These are phyloP conservation scores for Lucifuga dentata DNA, from an alignment of 2,113 vertebrate genomes.

Conservation along the genomic window DNA sequence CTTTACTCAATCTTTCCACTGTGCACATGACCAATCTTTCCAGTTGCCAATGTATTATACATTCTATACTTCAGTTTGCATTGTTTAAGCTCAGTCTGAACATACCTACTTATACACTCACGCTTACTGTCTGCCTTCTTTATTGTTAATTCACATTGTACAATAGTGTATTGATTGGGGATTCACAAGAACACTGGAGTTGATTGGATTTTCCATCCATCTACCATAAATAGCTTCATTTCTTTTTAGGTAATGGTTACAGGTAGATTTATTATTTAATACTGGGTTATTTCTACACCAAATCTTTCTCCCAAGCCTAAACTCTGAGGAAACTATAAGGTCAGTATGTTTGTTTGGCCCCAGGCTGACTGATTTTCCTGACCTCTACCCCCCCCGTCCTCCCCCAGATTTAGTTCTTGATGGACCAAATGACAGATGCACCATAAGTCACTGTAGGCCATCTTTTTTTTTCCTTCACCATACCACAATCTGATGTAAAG, in stretches of 20 bases:
- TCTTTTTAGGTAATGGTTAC: neutral
- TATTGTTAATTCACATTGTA: neutral
- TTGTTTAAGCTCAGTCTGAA: neutral
- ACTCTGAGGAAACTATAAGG: neutral
- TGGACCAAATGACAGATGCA: neutral
- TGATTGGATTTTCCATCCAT: conserved; percentile 2
- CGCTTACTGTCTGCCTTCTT: neutral
- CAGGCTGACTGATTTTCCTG: rapidly evolving
- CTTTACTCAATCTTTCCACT: neutral
- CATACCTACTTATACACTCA: neutral
- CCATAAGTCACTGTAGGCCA: conserved; percentile 4
- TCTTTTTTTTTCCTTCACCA: too few species aligned
- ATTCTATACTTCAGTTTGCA: neutral
- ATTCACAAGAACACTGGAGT: neutral
- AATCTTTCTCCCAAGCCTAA: neutral
- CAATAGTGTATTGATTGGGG: neutral
- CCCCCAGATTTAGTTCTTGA: neutral
- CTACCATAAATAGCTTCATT: neutral
- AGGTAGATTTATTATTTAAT: neutral
- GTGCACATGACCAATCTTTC: neutral
- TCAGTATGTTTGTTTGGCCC: neutral
- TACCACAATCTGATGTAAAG: neutral
- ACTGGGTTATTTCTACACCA: neutral
- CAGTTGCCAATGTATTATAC: neutral
- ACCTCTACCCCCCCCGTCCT: neutral